Evolutionary conservation across 2,113 vertebrate species (phyloP), one percentile per base, ranked within the genome.

Genomic region (Microcebus lehilahytsara): DNA sequence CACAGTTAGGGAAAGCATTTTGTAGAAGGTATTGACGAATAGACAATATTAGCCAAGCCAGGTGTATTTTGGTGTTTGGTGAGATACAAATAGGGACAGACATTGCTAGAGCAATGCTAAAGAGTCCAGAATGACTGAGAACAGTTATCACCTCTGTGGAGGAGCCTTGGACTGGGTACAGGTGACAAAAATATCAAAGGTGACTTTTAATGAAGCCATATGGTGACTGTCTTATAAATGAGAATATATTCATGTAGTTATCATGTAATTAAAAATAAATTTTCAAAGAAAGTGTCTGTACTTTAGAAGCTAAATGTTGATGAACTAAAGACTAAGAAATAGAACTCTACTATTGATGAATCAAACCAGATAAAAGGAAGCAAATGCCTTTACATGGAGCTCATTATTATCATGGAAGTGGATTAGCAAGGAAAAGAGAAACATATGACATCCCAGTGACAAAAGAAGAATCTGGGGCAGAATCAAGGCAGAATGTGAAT

Each of bases 321-420:
- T 84, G 27, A 91, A 80, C n/a, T 89, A 67, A 66, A 85, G 42
- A 20, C 23, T 4, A 92, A 30, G 85, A 91, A 83, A 75, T 22
- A 94, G 42, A 72, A 19, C 30, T 60, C 42, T 79, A n/a, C 5
- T 40, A 84, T 66, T 89, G 42, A 58, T n/a, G 60, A 92, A 69
- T 84, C 89, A 92, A 92, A 71, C 22, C 60, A 75, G 84, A 85
- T 60, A 58, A 92, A 89, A 88, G 25, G 83, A 89, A 85, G 78
- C 7, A 75, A 92, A 80, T 56, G 10, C 2, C 85, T 85, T 89
- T 92, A 32, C 6, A 19, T 53, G 40, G 30, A 74, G 10, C 20
- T 86, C 37, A 20, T 94, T 34, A 89, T 81, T 49, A 53, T n/a
- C 11, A 30, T 80, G 20, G 30, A 37, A 32, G 6, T 27, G 58